phyloP scores from a whole-genome alignment of 53 echinoderm and acorn worm species.

The Temnopleurus reevesii region DNA sequence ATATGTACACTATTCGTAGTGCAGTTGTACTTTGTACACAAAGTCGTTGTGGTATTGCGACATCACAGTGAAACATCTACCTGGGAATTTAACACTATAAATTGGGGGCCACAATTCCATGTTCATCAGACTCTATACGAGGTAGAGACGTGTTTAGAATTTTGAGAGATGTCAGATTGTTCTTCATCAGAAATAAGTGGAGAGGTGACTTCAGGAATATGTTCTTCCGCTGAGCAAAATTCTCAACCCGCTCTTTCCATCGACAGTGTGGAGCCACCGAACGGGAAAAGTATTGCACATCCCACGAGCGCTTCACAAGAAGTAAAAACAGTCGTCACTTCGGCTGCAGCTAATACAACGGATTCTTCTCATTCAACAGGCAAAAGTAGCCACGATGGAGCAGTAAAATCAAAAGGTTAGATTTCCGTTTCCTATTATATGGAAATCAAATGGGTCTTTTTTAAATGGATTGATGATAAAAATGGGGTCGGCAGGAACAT shows the following conservation, averaged over 20 bases:
- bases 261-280: not conserved
- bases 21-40: too few species aligned
- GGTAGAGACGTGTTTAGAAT: not conserved
- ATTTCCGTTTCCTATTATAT: too few species aligned
- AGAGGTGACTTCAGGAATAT: conserved; percentile 3
- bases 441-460: too few species aligned
- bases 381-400: not conserved
- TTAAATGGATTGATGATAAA: too few species aligned
- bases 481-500: too few species aligned
- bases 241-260: not conserved
- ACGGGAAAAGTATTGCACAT: not conserved
- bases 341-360: not conserved
- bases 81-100: not conserved
- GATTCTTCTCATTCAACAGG: not conserved
- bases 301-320: not conserved
- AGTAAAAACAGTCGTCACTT: not conserved
- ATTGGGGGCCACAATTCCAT: not conserved
- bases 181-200: conserved; percentile 8
- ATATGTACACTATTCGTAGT: too few species aligned
- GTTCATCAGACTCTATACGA: too few species aligned
- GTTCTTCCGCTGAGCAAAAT: not conserved
- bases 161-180: not conserved
- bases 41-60: not conserved
- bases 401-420: not conserved
- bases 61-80: not conserved